Evolutionary conservation across 2,888 invertebrate species (phyloP).

Genomic region (Onthophagus sagittarius): DNA sequence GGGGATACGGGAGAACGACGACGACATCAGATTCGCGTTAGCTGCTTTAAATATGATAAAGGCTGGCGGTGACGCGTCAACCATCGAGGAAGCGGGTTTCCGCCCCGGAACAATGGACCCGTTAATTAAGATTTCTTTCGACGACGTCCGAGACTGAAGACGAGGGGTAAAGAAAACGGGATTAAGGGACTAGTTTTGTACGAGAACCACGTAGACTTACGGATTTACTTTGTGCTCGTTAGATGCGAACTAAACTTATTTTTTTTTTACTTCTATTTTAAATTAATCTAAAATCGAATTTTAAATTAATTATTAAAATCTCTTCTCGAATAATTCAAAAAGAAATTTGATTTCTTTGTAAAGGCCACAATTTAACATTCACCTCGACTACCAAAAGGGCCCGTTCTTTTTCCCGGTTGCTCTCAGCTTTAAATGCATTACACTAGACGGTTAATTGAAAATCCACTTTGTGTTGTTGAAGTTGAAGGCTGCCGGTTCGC

Average conservation of each 20-base stretch:
- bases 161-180: neutral
- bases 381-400: neutral
- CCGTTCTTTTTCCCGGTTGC: neutral
- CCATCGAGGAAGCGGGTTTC: conserved; percentile 51
- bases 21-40: conserved; percentile 25
- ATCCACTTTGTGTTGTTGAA: conserved; percentile 47
- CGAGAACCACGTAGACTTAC: neutral
- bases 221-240: neutral
- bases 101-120: conserved; percentile 67
- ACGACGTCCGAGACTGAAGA: neutral
- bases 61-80: conserved; percentile 32
- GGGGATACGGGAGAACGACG: conserved; percentile 11
- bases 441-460: conserved; percentile 47
- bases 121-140: conserved; percentile 75
- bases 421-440: conserved; percentile 3
- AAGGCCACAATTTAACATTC: neutral
- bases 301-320: too few species aligned
- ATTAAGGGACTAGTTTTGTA: neutral
- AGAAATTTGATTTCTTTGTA: neutral
- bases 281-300: too few species aligned
- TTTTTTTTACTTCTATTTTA: too few species aligned
- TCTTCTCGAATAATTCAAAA: neutral
- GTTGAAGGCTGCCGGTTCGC: conserved; percentile 7
- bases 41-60: conserved; percentile 27
- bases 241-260: too few species aligned